Percentiles rank a stretch among this genome's conserved stretches.
Evolutionary conservation across 1,140 invertebrate genomes (phyloP).

Genomic region (Zaprionus vittiger): DNA sequence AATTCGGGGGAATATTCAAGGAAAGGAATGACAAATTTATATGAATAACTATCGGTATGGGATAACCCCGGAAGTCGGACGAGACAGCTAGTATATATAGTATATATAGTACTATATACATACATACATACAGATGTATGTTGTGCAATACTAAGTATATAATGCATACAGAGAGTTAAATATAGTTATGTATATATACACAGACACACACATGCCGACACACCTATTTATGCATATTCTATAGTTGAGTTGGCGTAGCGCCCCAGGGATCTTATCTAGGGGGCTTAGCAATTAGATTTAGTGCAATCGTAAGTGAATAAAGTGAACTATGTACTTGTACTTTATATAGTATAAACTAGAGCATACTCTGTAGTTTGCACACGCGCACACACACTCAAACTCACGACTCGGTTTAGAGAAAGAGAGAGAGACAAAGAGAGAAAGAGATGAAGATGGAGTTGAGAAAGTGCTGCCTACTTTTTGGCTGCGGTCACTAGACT

Average conservation of each 20-base stretch:
- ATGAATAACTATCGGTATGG: neutral
- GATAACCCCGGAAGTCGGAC: neutral
- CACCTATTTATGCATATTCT: slow-evolving; percentile 4
- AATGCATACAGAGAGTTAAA: slow-evolving; percentile 5
- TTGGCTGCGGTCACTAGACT: slow-evolving; percentile 34
- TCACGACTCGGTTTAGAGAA: slow-evolving; percentile 5
- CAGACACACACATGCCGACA: slow-evolving; percentile 5
- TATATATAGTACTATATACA: neutral
- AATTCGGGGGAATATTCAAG: neutral
- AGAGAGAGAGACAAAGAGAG: slow-evolving; percentile 7
- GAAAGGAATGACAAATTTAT: neutral
- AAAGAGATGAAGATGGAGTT: slow-evolving; percentile 6
- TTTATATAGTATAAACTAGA: neutral
- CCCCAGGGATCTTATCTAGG: slow-evolving; percentile 1
- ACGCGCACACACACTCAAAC: slow-evolving; percentile 10
- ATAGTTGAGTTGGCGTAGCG: slow-evolving; percentile 2
- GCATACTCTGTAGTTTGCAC: neutral
- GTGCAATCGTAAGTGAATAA: slow-evolving; percentile 8
- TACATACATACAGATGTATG: neutral
- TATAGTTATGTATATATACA: slow-evolving; percentile 3
- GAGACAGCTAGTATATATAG: neutral
- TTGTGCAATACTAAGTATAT: slow-evolving; percentile 12
- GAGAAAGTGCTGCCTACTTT: slow-evolving; percentile 55
- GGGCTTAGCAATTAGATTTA: slow-evolving; percentile 25
- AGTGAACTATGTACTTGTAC: slow-evolving; percentile 15